Evolutionary conservation across 2,113 vertebrate genomes (phyloP).

Genomic region (Perca fluviatilis): DNA sequence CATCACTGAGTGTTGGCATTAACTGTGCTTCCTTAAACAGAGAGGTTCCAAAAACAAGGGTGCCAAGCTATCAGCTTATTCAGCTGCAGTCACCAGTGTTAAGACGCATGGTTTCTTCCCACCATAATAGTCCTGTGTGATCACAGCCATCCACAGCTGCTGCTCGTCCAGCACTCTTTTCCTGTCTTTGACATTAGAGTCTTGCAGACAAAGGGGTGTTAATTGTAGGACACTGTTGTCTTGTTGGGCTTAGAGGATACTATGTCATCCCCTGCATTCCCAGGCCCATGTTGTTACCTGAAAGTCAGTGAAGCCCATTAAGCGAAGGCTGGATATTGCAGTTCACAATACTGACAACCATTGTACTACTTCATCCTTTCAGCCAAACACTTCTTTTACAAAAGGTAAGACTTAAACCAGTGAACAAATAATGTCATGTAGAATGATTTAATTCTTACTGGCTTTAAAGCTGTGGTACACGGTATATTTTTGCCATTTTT

Average conservation of each 20-base stretch:
- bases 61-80: constrained; percentile 16
- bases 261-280: constrained; percentile 58
- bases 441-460: background rate
- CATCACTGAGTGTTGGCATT: constrained; percentile 10
- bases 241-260: constrained; percentile 37
- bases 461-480: background rate
- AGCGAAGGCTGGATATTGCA: constrained; percentile 16
- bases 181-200: constrained; percentile 9
- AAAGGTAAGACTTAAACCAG: background rate
- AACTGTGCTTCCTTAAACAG: constrained; percentile 29
- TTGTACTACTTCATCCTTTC: constrained; percentile 14
- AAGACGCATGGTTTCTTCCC: constrained; percentile 15
- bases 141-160: constrained; percentile 20
- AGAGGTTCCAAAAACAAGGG: constrained; percentile 31
- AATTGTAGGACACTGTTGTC: constrained; percentile 34
- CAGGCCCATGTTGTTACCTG: constrained; percentile 43
- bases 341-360: constrained; percentile 5
- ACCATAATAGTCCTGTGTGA: background rate
- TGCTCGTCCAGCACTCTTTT: constrained; percentile 20
- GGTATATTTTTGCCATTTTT: too few relatives aligned
- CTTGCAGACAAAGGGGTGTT: constrained; percentile 8
- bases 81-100: constrained; percentile 9
- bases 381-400: background rate
- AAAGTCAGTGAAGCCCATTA: constrained; percentile 36
- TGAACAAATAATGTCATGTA: background rate